Percentiles rank a stretch among this genome's conserved stretches.
phyloP scores from a whole-genome alignment of 2,888 invertebrate species.

The Entomobrya proxima region DNA sequence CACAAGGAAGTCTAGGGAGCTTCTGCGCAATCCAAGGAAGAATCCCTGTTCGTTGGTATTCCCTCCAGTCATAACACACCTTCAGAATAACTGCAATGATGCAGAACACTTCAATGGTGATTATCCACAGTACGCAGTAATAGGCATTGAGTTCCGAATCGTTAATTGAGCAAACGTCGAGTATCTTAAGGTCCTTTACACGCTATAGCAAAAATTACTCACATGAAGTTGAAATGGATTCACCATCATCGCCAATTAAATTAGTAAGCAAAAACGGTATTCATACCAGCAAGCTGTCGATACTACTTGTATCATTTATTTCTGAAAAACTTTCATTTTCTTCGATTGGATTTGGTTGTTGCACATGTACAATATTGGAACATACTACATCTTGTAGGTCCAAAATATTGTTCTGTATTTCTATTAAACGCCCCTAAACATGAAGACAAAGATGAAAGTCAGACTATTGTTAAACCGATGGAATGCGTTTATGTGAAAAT shows the following conservation, averaged over 20 bases:
- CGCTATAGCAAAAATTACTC: slow-evolving; percentile 21
- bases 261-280: not conserved
- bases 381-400: slow-evolving; percentile 42
- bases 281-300: not conserved
- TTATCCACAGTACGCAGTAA: slow-evolving; percentile 84
- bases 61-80: slow-evolving; percentile 91
- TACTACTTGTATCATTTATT: too few relatives aligned
- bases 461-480: not conserved
- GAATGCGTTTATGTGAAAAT: not conserved
- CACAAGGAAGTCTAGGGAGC: slow-evolving; percentile 92
- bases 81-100: slow-evolving; percentile 85
- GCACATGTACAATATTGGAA: not conserved
- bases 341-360: not conserved
- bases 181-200: slow-evolving; percentile 27
- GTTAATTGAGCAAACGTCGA: slow-evolving; percentile 78
- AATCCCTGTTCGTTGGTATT: slow-evolving; percentile 91
- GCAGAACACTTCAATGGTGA: slow-evolving; percentile 85
- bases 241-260: not conserved
- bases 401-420: slow-evolving; percentile 36
- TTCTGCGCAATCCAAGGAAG: slow-evolving; percentile 93
- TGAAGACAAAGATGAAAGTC: not conserved
- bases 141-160: slow-evolving; percentile 83
- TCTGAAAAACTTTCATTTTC: slow-evolving; percentile 24
- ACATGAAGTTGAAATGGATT: not conserved
- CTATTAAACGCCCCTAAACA: slow-evolving; percentile 39